Percentiles rank a stretch among this genome's conserved stretches.
Evolutionary conservation across 2,797 vertebrate genomes (phyloP).

Genomic region (Spea hammondii): DNA sequence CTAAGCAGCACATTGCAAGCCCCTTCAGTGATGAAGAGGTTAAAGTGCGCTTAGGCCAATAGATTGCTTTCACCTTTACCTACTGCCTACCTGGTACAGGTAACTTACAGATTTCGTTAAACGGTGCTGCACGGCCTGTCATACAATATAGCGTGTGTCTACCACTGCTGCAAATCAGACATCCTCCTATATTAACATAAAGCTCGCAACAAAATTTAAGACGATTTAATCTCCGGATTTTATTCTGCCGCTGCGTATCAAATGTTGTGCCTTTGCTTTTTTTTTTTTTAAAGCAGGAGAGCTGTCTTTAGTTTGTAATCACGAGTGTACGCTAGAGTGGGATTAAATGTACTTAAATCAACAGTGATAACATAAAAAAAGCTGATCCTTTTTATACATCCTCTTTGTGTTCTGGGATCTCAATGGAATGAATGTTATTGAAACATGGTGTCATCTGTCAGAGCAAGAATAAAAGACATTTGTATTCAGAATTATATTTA

Average conservation of each 20-base stretch:
- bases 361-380: slow-evolving; percentile 50
- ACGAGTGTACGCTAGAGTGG: slow-evolving; percentile 44
- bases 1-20: slow-evolving; percentile 34
- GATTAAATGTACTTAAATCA: slow-evolving; percentile 50
- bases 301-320: slow-evolving; percentile 50
- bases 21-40: slow-evolving; percentile 36
- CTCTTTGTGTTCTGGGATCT: slow-evolving; percentile 26
- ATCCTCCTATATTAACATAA: slow-evolving; percentile 10
- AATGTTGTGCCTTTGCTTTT: slow-evolving; percentile 42
- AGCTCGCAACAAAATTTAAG: slow-evolving; percentile 31
- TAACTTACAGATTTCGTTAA: slow-evolving; percentile 14
- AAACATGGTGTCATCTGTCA: slow-evolving; percentile 7
- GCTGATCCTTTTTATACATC: slow-evolving; percentile 48
- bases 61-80: slow-evolving; percentile 7
- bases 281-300: slow-evolving; percentile 31
- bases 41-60: slow-evolving; percentile 3
- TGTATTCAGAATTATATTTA: too few relatives aligned
- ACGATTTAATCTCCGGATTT: slow-evolving; percentile 41
- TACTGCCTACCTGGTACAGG: slow-evolving; percentile 37
- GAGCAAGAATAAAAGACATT: neutral
- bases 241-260: slow-evolving; percentile 20
- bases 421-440: slow-evolving; percentile 32
- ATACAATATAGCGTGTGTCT: slow-evolving; percentile 13
- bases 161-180: slow-evolving; percentile 1
- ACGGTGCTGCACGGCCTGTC: neutral